A percentile compares a stretch with the other conserved stretches of the same genome.
These are phyloP conservation scores for Octonoba sinensis DNA, from an alignment of 2,888 invertebrate genomes.

Conservation along the genomic window DNA sequence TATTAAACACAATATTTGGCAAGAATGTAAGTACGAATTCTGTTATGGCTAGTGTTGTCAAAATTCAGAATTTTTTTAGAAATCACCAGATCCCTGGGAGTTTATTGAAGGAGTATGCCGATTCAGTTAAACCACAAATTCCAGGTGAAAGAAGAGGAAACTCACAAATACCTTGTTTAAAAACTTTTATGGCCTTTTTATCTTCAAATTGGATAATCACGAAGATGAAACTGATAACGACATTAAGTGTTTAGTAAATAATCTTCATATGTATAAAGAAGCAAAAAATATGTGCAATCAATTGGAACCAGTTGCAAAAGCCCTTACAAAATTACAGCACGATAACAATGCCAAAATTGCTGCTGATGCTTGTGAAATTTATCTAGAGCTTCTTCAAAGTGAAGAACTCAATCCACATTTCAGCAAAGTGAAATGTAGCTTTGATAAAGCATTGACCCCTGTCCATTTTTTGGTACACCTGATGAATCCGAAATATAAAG, in stretches of 20 bases:
- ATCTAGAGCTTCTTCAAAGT: conserved; percentile 5
- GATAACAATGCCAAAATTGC: neutral
- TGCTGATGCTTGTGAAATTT: conserved; percentile 1
- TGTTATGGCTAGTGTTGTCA: no score
- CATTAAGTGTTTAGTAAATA: neutral
- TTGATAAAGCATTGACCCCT: conserved; percentile 6
- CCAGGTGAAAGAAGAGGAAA: no score
- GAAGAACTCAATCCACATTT: conserved; percentile 9
- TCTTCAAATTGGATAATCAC: conserved; percentile 1
- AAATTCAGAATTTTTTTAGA: no score
- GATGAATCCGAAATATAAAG: no score
- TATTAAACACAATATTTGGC: no score
- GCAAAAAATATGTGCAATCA: neutral
- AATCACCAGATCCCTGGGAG: no score
- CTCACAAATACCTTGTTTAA: no score
- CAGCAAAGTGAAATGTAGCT: conserved; percentile 6
- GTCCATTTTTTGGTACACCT: conserved; percentile 7
- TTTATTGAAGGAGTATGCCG: no score
- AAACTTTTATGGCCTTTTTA: no score
- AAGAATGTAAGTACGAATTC: no score
- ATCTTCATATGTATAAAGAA: conserved; percentile 4
- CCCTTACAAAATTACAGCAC: conserved; percentile 2
- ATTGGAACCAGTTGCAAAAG: conserved; percentile 5
- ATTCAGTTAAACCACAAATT: no score
- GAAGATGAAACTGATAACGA: neutral